phyloP scores from a whole-genome alignment of 2,888 invertebrate species.

The Agonopterix subpropinquella region DNA sequence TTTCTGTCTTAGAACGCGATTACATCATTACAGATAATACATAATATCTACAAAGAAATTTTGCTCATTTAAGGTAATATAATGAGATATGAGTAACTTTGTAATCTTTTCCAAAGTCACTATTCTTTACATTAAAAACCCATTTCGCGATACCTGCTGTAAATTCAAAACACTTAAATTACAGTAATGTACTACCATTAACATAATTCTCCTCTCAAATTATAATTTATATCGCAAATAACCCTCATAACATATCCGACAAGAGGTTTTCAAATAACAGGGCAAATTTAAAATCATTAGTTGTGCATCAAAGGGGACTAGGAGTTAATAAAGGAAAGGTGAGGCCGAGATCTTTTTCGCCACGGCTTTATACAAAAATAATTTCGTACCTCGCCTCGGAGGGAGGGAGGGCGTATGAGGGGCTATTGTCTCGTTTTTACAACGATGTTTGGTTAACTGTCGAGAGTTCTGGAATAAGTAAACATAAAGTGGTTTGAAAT shows the following conservation, averaged over 20 bases:
- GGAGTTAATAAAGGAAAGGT: constrained; percentile 65
- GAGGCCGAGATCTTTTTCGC: constrained; percentile 52
- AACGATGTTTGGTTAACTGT: constrained; percentile 39
- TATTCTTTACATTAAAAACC: no score
- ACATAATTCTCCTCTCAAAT: constrained; percentile 10
- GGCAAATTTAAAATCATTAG: constrained; percentile 63
- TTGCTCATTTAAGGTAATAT: no score
- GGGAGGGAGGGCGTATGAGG: constrained; percentile 22
- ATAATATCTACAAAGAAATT: no score
- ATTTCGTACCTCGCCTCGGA: constrained; percentile 33
- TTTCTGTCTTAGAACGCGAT: no score
- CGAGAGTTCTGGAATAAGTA: background rate
- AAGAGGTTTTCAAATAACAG: constrained; percentile 38
- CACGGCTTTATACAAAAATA: constrained; percentile 53
- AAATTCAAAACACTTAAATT: no score
- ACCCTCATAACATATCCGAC: constrained; percentile 26
- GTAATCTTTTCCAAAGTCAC: no score
- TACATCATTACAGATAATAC: no score
- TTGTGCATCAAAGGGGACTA: constrained; percentile 57
- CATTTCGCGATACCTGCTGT: no score
- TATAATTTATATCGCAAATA: constrained; percentile 29
- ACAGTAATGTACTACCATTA: constrained; percentile 1
- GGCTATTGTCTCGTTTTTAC: constrained; percentile 41
- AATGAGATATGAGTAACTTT: no score
- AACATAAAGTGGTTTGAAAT: background rate